Percentiles rank a stretch among this genome's conserved stretches.
These are phyloP conservation scores for Australoheros facetus DNA, from an alignment of 2,797 vertebrate species.

Conservation along the genomic window DNA sequence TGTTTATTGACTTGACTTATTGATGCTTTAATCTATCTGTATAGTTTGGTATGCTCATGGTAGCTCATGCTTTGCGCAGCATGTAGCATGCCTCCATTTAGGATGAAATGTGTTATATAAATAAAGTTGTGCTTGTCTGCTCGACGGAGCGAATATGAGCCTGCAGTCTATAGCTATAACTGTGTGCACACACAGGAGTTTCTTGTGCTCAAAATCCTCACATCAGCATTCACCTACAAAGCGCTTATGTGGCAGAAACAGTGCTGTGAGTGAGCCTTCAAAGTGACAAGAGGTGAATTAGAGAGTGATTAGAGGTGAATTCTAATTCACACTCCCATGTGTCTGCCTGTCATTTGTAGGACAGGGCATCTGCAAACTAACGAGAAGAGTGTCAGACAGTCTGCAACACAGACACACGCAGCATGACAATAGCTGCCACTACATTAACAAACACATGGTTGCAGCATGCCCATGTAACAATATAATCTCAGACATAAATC, in stretches of 20 bases:
- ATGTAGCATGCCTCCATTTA: neutral
- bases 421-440: slow-evolving; percentile 8
- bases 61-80: neutral
- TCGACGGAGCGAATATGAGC: slow-evolving; percentile 7
- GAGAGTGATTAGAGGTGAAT: slow-evolving; percentile 73
- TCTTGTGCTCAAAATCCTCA: slow-evolving; percentile 36
- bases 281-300: slow-evolving; percentile 74
- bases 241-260: slow-evolving; percentile 66
- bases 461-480: slow-evolving; percentile 3
- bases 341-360: slow-evolving; percentile 69
- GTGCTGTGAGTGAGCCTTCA: slow-evolving; percentile 41
- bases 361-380: slow-evolving; percentile 64
- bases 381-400: slow-evolving; percentile 48
- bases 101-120: neutral
- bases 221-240: slow-evolving; percentile 69
- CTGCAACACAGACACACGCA: slow-evolving; percentile 25
- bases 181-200: neutral
- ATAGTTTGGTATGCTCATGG: neutral
- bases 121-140: neutral
- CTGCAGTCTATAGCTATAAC: neutral
- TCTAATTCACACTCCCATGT: slow-evolving; percentile 72
- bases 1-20: neutral
- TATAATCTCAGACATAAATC: slow-evolving; percentile 8
- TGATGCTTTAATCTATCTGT: too few species aligned
- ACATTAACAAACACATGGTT: neutral